These are phyloP conservation scores for Gryllus bimaculatus DNA, from an alignment of 1,140 invertebrate genomes.

Conservation along the genomic window DNA sequence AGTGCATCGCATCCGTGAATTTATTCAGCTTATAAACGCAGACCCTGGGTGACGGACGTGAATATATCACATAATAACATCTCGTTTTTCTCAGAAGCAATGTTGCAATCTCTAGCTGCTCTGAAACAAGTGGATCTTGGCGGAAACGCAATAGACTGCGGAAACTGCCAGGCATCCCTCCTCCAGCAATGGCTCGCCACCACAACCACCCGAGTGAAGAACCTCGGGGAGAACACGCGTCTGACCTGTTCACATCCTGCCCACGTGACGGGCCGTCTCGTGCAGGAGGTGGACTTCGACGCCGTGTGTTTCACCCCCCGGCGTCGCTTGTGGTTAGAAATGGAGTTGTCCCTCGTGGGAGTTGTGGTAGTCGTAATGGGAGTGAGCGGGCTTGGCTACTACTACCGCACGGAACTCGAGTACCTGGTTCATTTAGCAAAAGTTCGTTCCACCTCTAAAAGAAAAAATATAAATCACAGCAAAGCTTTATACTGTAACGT, in stretches of 20 bases:
- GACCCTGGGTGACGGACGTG: too few relatives aligned
- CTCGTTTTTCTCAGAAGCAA: too few relatives aligned
- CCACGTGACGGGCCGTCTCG: not conserved
- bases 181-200: not conserved
- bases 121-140: not conserved
- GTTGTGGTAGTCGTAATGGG: not conserved
- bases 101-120: too few relatives aligned
- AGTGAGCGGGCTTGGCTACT: not conserved
- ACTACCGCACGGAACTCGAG: not conserved
- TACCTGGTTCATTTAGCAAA: not conserved
- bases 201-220: not conserved
- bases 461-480: not conserved
- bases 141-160: not conserved
- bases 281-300: not conserved
- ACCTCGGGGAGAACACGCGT: not conserved
- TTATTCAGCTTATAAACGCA: too few relatives aligned
- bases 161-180: not conserved
- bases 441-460: not conserved
- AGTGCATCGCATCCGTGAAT: too few relatives aligned
- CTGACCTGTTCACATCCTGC: not conserved
- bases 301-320: not conserved
- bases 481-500: not conserved
- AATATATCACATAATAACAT: too few relatives aligned
- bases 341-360: not conserved
- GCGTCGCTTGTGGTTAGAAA: not conserved